phyloP scores from a whole-genome alignment of 2,888 invertebrate species.

The Anaspis maculata region DNA sequence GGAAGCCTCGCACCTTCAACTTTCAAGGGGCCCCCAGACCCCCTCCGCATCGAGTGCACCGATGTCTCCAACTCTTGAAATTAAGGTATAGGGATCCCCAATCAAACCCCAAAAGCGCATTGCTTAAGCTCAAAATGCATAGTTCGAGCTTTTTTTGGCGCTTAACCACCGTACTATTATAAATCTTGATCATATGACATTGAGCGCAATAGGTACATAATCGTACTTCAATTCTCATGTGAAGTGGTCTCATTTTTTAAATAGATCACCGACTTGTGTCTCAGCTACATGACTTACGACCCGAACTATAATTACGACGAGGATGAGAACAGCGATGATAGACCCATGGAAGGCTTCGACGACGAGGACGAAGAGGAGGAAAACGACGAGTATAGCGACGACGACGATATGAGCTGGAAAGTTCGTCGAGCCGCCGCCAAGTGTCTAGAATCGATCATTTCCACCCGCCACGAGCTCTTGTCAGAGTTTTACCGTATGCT shows the following conservation, averaged over 20 bases:
- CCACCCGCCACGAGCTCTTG: slow-evolving; percentile 85
- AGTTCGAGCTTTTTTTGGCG: too few species aligned
- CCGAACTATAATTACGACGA: slow-evolving; percentile 99
- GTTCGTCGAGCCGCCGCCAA: slow-evolving; percentile 94
- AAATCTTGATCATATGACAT: too few species aligned
- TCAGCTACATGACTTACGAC: slow-evolving; percentile 90
- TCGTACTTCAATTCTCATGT: too few species aligned
- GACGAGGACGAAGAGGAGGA: slow-evolving; percentile 65
- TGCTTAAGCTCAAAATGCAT: too few species aligned
- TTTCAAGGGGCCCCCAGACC: too few species aligned
- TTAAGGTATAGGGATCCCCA: too few species aligned
- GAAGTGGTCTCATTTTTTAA: slow-evolving; percentile 5
- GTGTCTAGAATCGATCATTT: slow-evolving; percentile 90
- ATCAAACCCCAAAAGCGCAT: too few species aligned
- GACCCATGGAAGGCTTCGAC: slow-evolving; percentile 59
- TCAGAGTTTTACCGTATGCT: slow-evolving; percentile 81
- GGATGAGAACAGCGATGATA: slow-evolving; percentile 63
- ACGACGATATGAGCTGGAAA: slow-evolving; percentile 99
- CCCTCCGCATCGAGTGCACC: too few species aligned
- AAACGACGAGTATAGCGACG: slow-evolving; percentile 96
- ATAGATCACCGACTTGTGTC: slow-evolving; percentile 77
- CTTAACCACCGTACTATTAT: too few species aligned
- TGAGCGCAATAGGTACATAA: too few species aligned
- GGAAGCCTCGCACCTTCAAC: too few species aligned
- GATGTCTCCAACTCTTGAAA: too few species aligned